Evolutionary conservation across 1,140 invertebrate species (phyloP).

Genomic region (Heliconius hewitsoni): DNA sequence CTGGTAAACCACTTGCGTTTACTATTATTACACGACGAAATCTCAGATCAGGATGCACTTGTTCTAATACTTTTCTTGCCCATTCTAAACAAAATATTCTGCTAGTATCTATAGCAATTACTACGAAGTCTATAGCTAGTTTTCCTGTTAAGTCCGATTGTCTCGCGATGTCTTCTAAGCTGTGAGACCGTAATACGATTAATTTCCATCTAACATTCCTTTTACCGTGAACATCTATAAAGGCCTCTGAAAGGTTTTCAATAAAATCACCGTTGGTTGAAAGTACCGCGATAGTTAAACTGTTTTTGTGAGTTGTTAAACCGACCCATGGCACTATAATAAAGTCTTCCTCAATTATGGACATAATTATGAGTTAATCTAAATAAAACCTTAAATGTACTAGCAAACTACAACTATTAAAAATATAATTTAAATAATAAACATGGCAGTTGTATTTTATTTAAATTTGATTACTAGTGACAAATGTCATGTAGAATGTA

Average conservation of each 20-base stretch:
- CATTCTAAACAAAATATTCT: slow-evolving; percentile 68
- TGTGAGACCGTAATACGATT: slow-evolving; percentile 55
- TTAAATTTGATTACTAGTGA: background rate
- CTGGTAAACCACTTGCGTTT: slow-evolving; percentile 62
- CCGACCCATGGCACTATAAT: slow-evolving; percentile 66
- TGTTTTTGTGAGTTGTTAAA: slow-evolving; percentile 59
- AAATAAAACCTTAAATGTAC: slow-evolving; percentile 24
- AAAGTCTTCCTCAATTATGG: slow-evolving; percentile 51
- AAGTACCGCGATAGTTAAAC: slow-evolving; percentile 58
- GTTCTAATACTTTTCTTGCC: slow-evolving; percentile 57
- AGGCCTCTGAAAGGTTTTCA: slow-evolving; percentile 61
- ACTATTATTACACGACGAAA: slow-evolving; percentile 63
- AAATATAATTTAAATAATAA: background rate
- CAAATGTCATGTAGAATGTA: background rate
- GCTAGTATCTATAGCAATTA: slow-evolving; percentile 69
- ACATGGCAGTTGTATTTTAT: background rate
- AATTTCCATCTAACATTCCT: slow-evolving; percentile 66
- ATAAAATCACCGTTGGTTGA: slow-evolving; percentile 63
- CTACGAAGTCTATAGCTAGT: slow-evolving; percentile 67
- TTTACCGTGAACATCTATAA: slow-evolving; percentile 61
- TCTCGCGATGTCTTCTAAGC: slow-evolving; percentile 61
- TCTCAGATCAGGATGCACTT: slow-evolving; percentile 68
- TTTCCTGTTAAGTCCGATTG: slow-evolving; percentile 62
- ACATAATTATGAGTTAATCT: slow-evolving; percentile 46
- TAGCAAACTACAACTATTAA: background rate